Percentiles rank a stretch among this genome's conserved stretches.
These are phyloP conservation scores for Aphrophora alni DNA, from an alignment of 2,888 invertebrate genomes.

Conservation along the genomic window DNA sequence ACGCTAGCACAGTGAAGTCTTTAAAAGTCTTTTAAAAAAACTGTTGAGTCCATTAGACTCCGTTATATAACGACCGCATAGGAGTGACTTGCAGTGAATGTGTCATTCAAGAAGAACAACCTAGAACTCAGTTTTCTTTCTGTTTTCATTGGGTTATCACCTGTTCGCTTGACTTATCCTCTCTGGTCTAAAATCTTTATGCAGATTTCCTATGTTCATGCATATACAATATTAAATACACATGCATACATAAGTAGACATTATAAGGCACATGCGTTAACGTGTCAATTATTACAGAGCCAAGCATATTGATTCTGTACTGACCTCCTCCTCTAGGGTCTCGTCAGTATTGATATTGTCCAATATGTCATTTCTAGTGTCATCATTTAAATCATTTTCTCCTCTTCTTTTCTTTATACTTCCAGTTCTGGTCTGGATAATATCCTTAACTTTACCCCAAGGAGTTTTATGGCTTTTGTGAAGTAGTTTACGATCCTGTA, in stretches of 20 bases:
- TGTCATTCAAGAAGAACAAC: no score
- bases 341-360: slow-evolving; percentile 17
- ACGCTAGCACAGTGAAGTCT: no score
- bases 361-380: slow-evolving; percentile 28
- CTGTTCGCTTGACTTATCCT: no score
- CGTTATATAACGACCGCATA: no score
- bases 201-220: no score
- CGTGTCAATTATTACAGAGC: not conserved
- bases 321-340: slow-evolving; percentile 24
- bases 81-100: no score
- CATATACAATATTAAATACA: no score
- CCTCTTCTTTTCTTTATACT: slow-evolving; percentile 63
- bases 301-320: not conserved
- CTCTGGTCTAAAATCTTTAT: no score
- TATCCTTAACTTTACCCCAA: slow-evolving; percentile 80
- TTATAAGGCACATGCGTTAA: not conserved
- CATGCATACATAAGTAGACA: not conserved
- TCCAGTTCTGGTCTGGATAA: slow-evolving; percentile 73
- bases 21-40: no score
- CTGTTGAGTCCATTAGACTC: no score
- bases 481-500: slow-evolving; percentile 27
- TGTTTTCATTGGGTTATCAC: no score
- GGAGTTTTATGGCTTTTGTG: slow-evolving; percentile 70
- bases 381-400: slow-evolving; percentile 37
- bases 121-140: no score